Base-by-base conservation (phyloP, 2,888 invertebrate species). In the Auanema freiburgensis region DNA sequence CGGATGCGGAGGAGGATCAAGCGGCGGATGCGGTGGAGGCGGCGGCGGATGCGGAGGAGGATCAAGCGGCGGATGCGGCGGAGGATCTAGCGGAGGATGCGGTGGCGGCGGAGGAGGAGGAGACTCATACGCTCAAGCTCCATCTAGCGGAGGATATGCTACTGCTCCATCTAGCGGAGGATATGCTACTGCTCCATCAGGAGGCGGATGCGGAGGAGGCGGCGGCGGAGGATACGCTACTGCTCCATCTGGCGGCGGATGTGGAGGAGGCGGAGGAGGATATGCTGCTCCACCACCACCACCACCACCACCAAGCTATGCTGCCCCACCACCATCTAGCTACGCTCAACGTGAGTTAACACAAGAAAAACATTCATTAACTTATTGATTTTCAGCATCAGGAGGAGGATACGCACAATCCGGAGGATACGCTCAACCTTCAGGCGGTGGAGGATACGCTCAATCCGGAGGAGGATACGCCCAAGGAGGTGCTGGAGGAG, bases 171-270 rank as follows among this genome's bases (percentile, higher is more conserved):
- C 63, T 11, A 23, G 57, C 44, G 58, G 58, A 25, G 57, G 57
- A 59, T 41, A 25, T 25, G 44, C n/a, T 18, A 12, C 11, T 21
- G 49, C 50, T n/a, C 50, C 50, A 51, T 46, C 23, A 8, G 71
- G 71, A 63, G 65, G 59, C 12, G 68, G 65, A 41, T 68, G 66
- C 14, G 65, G 57, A 4, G 56, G 59, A 42, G 57, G 12, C n/a
- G 53, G 57, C 25, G 56, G 57, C 23, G 62, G 65, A 8, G 61
- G 63, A 54, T 64, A 67, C 55, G 66, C 69, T 41, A 57, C 57
- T 16, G 69, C 69, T 25, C 69, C 69, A 53, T 62, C 63, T 11
- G 71, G 71, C 59, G 65, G 59, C 11, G 68, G 65, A 41, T 68
- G 66, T 16, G 65, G 57, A 4, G 56, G 59, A 42, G 57, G 59